A percentile compares a stretch with the other conserved stretches of the same genome.
phyloP scores from a whole-genome alignment of 2,888 invertebrate genomes.

The Argyresthia goedartella region DNA sequence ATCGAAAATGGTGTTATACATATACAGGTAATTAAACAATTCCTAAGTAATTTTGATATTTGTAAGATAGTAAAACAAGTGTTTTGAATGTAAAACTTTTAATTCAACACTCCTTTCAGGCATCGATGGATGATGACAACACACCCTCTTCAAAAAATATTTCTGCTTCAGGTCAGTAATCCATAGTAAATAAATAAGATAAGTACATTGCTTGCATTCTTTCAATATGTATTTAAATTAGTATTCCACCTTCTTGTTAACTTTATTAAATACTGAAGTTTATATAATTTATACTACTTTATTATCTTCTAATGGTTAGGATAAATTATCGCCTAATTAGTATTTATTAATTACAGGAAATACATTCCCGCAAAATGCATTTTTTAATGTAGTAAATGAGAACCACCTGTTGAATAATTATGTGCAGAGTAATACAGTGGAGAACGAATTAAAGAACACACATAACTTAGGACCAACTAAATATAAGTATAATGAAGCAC shows the following conservation, averaged over 20 bases:
- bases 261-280: too few species aligned
- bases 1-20: constrained; percentile 63
- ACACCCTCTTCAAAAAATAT: background rate
- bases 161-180: background rate
- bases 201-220: too few species aligned
- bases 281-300: too few species aligned
- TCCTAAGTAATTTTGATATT: background rate
- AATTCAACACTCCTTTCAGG: background rate
- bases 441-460: constrained; percentile 20
- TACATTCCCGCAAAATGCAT: constrained; percentile 27
- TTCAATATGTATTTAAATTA: too few species aligned
- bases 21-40: constrained; percentile 23
- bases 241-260: background rate
- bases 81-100: background rate
- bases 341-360: constrained; percentile 27
- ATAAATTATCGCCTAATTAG: too few species aligned
- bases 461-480: background rate
- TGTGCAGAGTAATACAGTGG: background rate
- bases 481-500: background rate
- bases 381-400: constrained; percentile 58
- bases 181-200: too few species aligned
- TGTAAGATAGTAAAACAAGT: background rate
- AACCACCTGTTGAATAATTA: constrained; percentile 27
- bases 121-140: background rate
- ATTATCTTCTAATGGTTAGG: too few species aligned